Base-by-base conservation (phyloP, 2,888 invertebrate genomes). In the Chymomyza fuscimana region DNA sequence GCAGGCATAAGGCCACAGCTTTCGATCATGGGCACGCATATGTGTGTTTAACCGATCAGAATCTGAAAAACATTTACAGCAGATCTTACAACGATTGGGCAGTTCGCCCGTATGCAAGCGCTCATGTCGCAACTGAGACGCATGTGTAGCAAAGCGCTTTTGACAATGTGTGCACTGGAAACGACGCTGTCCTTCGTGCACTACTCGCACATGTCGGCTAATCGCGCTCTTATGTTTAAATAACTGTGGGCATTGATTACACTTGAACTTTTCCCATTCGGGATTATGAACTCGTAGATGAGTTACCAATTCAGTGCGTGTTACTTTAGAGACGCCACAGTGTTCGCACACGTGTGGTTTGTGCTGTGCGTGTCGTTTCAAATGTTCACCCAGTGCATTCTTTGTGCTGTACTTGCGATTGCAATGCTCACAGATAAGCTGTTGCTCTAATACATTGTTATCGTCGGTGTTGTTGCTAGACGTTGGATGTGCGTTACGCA, bases 151-250 rank as follows among this genome's bases (percentile, higher is more conserved):
- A 67, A 91, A 91, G 9, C 83, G 77, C 66, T 89, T 90, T 4
- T 86, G 78, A 59, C 91, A 91, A 65, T 82, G 85, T 0, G 69
- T 74, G 64, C 91, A 91, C 19, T 78, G 78, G 63, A 83, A 91
- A 0, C 89, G 82, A 9, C 88, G 82, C 62, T 90, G 86, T 0
- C 91, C 91, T 69, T 90, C 89, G 59, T 91, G 91, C 0, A 91
- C 86, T 3, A 89, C 90, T 1, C 89, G 89, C 7, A 90, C 86
- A 51, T 89, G 89, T 5, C 89, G 80, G 9, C 78, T 76, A 6
- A 90, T 90, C 15, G 90, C 90, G 69, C 89, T 89, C 67, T 90
- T 89, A 65, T 89, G 90, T 19, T 89, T 90, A 51, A 91, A 91
- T 16, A 89, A 82, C 72, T 89, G 89, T 2, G 89, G 85, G 64